These are phyloP conservation scores for Pterocles gutturalis DNA, from an alignment of 2,113 vertebrate species.

Conservation along the genomic window DNA sequence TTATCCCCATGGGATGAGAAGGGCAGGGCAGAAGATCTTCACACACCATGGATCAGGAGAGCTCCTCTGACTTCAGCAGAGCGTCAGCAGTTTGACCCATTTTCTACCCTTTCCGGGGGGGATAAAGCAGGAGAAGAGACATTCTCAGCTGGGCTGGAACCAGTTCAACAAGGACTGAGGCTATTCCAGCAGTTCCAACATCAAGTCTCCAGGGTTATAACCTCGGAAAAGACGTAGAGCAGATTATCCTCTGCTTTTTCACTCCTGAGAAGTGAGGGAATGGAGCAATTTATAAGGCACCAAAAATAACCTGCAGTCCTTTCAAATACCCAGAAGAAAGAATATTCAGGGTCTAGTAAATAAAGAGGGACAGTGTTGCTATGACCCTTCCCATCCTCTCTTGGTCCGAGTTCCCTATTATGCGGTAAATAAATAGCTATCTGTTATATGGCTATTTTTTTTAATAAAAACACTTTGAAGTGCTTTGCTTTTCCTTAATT, in stretches of 20 bases:
- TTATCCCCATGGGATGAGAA: not conserved
- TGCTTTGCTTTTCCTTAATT: slow-evolving; percentile 72
- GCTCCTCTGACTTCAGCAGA: not conserved
- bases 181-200: not conserved
- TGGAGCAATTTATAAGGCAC: not conserved
- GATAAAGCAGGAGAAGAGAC: too few relatives aligned
- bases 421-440: slow-evolving; percentile 57
- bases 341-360: not conserved
- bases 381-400: slow-evolving; percentile 18
- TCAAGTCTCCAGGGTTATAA: not conserved
- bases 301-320: not conserved
- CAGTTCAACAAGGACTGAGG: not conserved
- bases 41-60: not conserved
- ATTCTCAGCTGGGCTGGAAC: not conserved
- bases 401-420: slow-evolving; percentile 2
- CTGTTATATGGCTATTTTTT: slow-evolving; percentile 2
- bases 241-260: not conserved
- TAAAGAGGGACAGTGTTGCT: not conserved
- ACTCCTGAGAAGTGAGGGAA: not conserved
- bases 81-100: not conserved
- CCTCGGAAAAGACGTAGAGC: not conserved
- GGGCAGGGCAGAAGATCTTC: not conserved
- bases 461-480: slow-evolving; percentile 38
- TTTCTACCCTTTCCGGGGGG: too few relatives aligned
- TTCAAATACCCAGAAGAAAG: not conserved